These are phyloP conservation scores for Micronisus gabar DNA, from an alignment of 2,113 vertebrate genomes.

Conservation along the genomic window DNA sequence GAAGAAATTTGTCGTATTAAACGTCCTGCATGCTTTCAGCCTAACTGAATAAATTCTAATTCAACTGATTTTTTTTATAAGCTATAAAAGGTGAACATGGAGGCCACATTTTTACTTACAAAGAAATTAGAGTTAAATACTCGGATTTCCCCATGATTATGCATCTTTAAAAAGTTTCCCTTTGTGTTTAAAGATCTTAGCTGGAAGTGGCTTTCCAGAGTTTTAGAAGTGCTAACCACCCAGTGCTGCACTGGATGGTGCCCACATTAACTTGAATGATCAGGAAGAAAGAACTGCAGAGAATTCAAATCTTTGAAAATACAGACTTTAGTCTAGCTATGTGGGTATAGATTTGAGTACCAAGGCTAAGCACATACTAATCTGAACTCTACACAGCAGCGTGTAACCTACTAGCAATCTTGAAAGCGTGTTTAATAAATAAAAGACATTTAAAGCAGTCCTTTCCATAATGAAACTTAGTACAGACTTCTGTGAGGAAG, in stretches of 20 bases:
- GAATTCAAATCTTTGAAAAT: neutral
- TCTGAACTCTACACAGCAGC: neutral
- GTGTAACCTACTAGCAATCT: neutral
- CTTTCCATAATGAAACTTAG: neutral
- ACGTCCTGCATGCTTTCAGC: neutral
- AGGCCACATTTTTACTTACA: neutral
- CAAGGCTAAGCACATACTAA: neutral
- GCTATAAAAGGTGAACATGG: neutral
- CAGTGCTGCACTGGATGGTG: neutral
- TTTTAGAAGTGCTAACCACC: neutral
- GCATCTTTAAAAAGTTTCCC: neutral
- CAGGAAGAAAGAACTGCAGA: neutral
- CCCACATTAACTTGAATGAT: neutral
- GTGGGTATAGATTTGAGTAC: neutral
- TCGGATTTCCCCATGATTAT: neutral
- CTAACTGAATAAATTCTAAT: neutral
- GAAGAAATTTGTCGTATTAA: neutral
- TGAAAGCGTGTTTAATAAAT: neutral
- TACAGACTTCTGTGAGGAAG: neutral
- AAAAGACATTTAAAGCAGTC: neutral
- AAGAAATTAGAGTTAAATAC: neutral
- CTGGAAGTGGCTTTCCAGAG: neutral
- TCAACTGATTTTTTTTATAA: neutral
- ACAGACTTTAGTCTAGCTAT: neutral
- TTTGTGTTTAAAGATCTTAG: neutral